Percentiles rank a stretch among this genome's conserved stretches.
Evolutionary conservation across 2,888 invertebrate genomes (phyloP).

Genomic region (Leptodirus hochenwartii): DNA sequence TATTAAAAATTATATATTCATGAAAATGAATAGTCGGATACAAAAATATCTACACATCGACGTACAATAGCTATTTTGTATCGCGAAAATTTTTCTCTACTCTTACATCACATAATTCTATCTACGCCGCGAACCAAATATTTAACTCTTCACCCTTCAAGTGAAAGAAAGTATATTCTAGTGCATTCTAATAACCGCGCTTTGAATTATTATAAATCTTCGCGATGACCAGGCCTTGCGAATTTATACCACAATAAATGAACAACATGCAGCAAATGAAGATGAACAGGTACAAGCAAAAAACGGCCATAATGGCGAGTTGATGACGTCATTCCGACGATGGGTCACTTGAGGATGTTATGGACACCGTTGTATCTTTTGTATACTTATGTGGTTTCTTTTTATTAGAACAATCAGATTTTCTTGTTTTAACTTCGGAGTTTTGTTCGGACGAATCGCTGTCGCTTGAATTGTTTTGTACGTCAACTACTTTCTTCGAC

Average conservation of each 20-base stretch:
- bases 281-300: slow-evolving; percentile 34
- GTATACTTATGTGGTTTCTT: slow-evolving; percentile 17
- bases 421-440: slow-evolving; percentile 13
- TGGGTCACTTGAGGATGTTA: slow-evolving; percentile 11
- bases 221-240: slow-evolving; percentile 32
- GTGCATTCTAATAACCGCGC: not conserved
- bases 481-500: not conserved
- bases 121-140: too few species aligned
- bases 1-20: too few species aligned
- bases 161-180: slow-evolving; percentile 10
- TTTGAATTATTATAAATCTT: slow-evolving; percentile 18
- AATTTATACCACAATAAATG: slow-evolving; percentile 36
- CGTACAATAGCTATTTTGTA: too few species aligned
- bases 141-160: too few species aligned
- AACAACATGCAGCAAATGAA: slow-evolving; percentile 34
- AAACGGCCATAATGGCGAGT: slow-evolving; percentile 35
- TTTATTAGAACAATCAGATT: slow-evolving; percentile 14
- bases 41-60: too few species aligned
- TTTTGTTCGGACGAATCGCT: slow-evolving; percentile 5
- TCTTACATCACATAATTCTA: too few species aligned
- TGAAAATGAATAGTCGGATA: too few species aligned
- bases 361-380: slow-evolving; percentile 15
- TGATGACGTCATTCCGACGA: slow-evolving; percentile 38
- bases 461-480: slow-evolving; percentile 1
- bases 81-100: too few species aligned